Conservation (phyloP, 2,888 invertebrate genomes). For the Aporophyla lueneburgensis region DNA sequence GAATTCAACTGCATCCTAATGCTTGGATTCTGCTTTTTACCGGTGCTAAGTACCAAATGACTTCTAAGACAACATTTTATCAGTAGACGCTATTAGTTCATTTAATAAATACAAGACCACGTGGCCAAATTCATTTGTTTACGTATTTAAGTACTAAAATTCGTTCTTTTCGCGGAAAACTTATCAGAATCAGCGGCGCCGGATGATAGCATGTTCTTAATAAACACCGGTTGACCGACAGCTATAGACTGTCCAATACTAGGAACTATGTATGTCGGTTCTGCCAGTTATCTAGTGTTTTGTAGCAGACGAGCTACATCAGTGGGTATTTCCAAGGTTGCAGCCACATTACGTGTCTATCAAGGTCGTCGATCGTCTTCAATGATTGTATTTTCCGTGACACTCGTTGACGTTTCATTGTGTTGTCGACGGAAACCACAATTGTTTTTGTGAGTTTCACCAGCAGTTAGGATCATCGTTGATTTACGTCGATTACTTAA, state of each 20-base stretch:
- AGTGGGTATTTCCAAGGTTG: slow-evolving; percentile 6
- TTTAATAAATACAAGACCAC: background rate
- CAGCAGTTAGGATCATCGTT: background rate
- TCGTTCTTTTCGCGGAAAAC: background rate
- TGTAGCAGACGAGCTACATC: background rate
- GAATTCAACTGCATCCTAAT: background rate
- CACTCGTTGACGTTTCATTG: background rate
- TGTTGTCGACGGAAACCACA: background rate
- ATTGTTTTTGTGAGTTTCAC: background rate
- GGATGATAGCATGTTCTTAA: background rate
- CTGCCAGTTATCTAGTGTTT: background rate
- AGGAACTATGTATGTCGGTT: background rate
- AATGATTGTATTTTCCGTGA: background rate
- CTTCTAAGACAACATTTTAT: background rate
- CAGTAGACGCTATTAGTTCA: background rate
- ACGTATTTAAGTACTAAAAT: background rate
- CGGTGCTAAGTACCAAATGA: too few relatives aligned
- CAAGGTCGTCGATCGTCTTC: background rate
- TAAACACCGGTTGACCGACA: background rate
- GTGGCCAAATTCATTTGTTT: background rate
- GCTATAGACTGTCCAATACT: background rate
- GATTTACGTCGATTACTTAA: too few relatives aligned
- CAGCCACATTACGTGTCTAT: background rate
- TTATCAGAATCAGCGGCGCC: background rate
- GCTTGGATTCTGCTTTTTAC: background rate